A percentile compares a stretch with the other conserved stretches of the same genome.
These are phyloP conservation scores for Ochotona curzoniae DNA, from an alignment of 2,113 vertebrate species.

Conservation along the genomic window DNA sequence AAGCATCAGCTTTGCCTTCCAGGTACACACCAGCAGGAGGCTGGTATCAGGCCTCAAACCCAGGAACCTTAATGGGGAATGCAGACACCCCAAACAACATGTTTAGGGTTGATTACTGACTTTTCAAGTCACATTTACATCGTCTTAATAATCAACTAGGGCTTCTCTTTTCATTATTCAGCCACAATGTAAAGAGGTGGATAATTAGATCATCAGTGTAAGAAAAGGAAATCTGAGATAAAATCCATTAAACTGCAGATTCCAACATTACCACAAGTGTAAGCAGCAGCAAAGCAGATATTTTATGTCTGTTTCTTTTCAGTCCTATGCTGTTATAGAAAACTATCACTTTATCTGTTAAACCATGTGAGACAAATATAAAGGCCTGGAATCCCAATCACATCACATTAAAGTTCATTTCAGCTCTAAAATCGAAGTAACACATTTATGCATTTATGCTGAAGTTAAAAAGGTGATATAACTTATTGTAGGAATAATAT, in stretches of 20 bases:
- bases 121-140: conserved; percentile 53
- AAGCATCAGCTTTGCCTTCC: too few species aligned
- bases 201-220: conserved; percentile 67
- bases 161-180: conserved; percentile 52
- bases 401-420: background rate
- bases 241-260: conserved; percentile 60
- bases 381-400: conserved; percentile 21
- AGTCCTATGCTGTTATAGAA: background rate
- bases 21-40: too few species aligned
- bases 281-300: background rate
- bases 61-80: too few species aligned
- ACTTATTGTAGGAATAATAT: background rate
- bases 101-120: background rate
- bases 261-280: conserved; percentile 18
- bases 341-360: conserved; percentile 8
- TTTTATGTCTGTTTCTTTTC: conserved; percentile 42
- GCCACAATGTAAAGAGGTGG: conserved; percentile 41
- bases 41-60: too few species aligned
- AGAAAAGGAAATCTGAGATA: conserved; percentile 50
- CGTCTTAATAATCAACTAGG: conserved; percentile 27
- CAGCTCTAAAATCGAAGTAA: conserved; percentile 23
- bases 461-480: background rate
- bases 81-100: too few species aligned
- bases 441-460: conserved; percentile 10
- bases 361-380: conserved; percentile 20